Base-by-base conservation (phyloP, 2,797 vertebrate species). In the Melanotaenia nigrans region DNA sequence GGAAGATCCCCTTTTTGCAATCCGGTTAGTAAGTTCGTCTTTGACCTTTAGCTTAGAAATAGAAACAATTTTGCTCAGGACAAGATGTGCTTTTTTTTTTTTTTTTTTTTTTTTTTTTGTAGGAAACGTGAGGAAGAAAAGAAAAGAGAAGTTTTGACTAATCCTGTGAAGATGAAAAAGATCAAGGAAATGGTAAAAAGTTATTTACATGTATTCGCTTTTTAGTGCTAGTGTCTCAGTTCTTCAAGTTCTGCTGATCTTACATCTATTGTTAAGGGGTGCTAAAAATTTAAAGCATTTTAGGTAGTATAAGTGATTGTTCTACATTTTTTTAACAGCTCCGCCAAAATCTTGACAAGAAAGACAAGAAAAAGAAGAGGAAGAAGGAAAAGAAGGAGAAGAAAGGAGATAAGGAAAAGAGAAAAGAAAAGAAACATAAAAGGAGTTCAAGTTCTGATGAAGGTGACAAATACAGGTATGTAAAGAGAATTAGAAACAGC, bases 81-180 rank as follows among this genome's bases (percentile, higher is more conserved):
- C 35, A 25, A 4, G 1, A 32, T 28, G 54, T 1, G 18, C 59
- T 3, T 28, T 28, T 2, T 28, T 25, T 25, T 25, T 25, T 25
- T 28, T 28, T 2, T 28, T 28, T 28, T 28, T 65, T 57, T 71
- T 71, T 2, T 57, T 81, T 82, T 83, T 8, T 82, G 64, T 59
- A 99, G 97, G 75, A 99, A 99, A 90, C 95, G 94, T 9, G 97
- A 98, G 38, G 97, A 99, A 65, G 97, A 97, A 61, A 97, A 97
- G 91, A 99, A 97, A 86, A 96, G 96, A 85, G 96, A 97, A 54
- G 95, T 98, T 61, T 81, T 99, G 67, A 97, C 95, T 33, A 99
- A 99, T 67, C 97, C 97, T 13, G 96, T 99, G 47, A 99, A 99
- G 92, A 99, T 99, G 97, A 98, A 95, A 92, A 98, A 96, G 89